phyloP scores from a whole-genome alignment of 1,140 invertebrate genomes.

The Pseudomyrmex dendroicus region DNA sequence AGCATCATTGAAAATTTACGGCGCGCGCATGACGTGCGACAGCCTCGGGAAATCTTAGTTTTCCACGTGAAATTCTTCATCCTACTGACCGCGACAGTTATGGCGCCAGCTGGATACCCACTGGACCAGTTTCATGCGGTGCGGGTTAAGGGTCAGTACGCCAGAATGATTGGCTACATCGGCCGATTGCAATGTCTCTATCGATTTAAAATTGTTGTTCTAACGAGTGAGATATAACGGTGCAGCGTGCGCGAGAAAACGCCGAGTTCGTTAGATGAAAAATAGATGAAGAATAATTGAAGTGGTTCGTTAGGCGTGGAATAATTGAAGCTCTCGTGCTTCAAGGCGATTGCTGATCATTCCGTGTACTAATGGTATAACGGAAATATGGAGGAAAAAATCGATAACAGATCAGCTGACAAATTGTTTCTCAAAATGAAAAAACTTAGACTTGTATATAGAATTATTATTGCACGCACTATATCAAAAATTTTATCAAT shows the following conservation, averaged over 20 bases:
- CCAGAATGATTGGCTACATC: conserved; percentile 10
- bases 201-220: conserved; percentile 20
- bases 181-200: conserved; percentile 8
- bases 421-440: neutral
- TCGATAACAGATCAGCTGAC: neutral
- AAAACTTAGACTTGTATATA: neutral
- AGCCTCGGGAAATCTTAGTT: neutral
- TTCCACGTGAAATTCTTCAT: conserved; percentile 23
- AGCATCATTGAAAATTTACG: conserved; percentile 4
- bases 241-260: neutral
- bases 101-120: neutral
- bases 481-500: too few relatives aligned
- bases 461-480: too few relatives aligned
- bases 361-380: neutral
- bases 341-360: conserved; percentile 11
- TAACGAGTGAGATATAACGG: neutral
- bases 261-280: neutral
- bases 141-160: conserved; percentile 34
- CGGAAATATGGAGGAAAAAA: conserved; percentile 10
- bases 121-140: conserved; percentile 27
- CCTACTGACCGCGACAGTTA: neutral
- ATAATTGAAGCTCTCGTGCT: neutral
- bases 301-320: too few relatives aligned
- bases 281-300: neutral
- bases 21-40: neutral